Base-by-base conservation (phyloP, 2,113 vertebrate genomes). In the Emydocephalus ijimae region DNA sequence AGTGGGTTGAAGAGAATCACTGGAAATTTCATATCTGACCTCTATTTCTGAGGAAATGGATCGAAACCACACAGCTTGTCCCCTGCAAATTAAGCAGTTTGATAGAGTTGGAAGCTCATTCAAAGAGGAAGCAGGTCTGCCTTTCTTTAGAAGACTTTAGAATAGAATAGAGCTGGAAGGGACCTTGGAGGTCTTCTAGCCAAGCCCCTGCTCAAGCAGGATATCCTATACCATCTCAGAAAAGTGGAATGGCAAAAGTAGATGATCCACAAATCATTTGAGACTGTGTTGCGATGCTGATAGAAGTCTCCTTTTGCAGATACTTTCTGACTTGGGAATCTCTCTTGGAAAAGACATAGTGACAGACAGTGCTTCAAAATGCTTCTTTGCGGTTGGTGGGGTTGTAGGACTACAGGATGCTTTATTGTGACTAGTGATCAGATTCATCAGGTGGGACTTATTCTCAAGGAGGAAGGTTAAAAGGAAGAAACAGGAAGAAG, bases 1-100 rank as follows among this genome's bases (percentile, higher is more conserved):
- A 90, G 89, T 57, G 56, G 87, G 20, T 94, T 3, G 88, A 45
- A 94, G 93, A 94, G 56, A 15, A 12, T 43, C 94, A 93, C 3
- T 81, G 34, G 9, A 8, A 34, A 89, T 64, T 85, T 26, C 4
- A 56, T 90, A 90, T 34, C 0, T 91, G 50, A 81, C 20, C 45
- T 2, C 6, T 39, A 90, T 7, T 29, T 23, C 45, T 20, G 23
- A 52, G 52, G 11, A 56, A 20, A 24, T 88, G 48, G 57, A 88
- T 29, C 15, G 88, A 14, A 12, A 4, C 52, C 54, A 1, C 2
- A 39, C 21, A 87, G 2, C 29, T 29, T 61, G n/a, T 52, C 50
- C 48, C 7, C 14, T n/a, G 74, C 26, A 81, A 85, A 26, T 26
- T 20, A 48, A 64, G 45, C 29, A 29, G 5, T 2, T 43, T 21